phyloP scores from a whole-genome alignment of 2,113 vertebrate species.

The Corynorhinus townsendii region DNA sequence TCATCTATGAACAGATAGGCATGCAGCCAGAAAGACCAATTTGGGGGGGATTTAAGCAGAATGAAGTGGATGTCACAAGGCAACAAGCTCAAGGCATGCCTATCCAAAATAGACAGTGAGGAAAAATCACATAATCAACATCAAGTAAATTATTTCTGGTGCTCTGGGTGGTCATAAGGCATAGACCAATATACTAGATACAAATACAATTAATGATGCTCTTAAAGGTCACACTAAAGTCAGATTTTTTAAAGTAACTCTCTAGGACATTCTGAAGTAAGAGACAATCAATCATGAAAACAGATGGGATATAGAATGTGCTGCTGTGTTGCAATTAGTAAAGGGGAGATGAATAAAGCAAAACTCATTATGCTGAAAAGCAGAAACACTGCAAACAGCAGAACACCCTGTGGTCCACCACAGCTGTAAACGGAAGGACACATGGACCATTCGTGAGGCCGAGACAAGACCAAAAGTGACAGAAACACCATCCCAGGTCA shows the following conservation, averaged over 20 bases:
- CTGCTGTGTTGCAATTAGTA: constrained; percentile 63
- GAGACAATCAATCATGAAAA: constrained; percentile 67
- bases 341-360: constrained; percentile 23
- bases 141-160: neutral
- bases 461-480: neutral
- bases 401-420: constrained; percentile 24
- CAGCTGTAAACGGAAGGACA: constrained; percentile 55
- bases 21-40: neutral
- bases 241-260: constrained; percentile 26
- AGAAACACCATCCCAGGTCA: neutral
- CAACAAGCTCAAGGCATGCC: neutral
- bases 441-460: neutral
- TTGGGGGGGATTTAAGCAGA: neutral
- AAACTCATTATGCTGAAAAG: constrained; percentile 54
- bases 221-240: constrained; percentile 51
- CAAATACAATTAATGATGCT: constrained; percentile 37
- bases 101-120: neutral
- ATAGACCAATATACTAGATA: neutral
- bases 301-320: constrained; percentile 64
- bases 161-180: neutral
- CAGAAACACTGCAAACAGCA: constrained; percentile 35
- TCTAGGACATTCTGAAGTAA: constrained; percentile 45
- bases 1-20: neutral
- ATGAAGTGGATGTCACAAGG: neutral
- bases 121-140: neutral